Percentiles rank a stretch among this genome's conserved stretches.
Conservation (phyloP, 2,113 vertebrate species). For the Corythaeola cristata region DNA sequence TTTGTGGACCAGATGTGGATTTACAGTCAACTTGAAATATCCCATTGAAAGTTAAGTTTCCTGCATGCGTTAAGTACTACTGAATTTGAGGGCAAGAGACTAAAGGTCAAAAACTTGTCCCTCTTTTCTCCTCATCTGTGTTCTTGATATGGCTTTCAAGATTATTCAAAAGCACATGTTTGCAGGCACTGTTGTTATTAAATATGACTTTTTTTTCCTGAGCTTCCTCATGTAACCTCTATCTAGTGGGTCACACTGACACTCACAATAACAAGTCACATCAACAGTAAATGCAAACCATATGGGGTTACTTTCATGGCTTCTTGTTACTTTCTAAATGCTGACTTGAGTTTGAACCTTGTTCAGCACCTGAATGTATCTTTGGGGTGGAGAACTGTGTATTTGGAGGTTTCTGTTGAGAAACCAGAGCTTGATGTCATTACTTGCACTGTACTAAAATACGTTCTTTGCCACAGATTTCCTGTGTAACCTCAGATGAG, state of each 20-base stretch:
- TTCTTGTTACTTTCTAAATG: conserved; percentile 64
- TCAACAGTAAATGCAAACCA: conserved; percentile 72
- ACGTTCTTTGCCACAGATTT: neutral
- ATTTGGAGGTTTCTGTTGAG: conserved; percentile 35
- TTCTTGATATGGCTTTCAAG: conserved; percentile 70
- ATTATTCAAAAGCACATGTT: conserved; percentile 61
- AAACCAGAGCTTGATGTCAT: conserved; percentile 19
- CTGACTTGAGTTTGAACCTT: conserved; percentile 39
- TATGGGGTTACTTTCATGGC: conserved; percentile 1
- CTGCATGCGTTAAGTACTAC: conserved; percentile 49
- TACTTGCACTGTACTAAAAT: neutral
- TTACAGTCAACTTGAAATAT: conserved; percentile 47
- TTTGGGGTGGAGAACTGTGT: conserved; percentile 30
- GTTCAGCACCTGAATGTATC: conserved; percentile 41
- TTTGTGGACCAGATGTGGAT: conserved; percentile 44
- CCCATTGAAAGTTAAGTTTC: conserved; percentile 42
- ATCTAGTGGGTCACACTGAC: conserved; percentile 48
- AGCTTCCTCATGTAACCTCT: conserved; percentile 60
- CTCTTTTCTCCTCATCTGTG: conserved; percentile 24
- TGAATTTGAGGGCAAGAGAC: conserved; percentile 32
- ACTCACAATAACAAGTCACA: conserved; percentile 70
- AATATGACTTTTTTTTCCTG: conserved; percentile 61
- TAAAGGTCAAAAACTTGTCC: conserved; percentile 52
- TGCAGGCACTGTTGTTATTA: conserved; percentile 52
- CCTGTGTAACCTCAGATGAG: neutral